Percentiles rank a stretch among this genome's conserved stretches.
These are phyloP conservation scores for Drosophila pallidifrons DNA, from an alignment of 1,140 invertebrate genomes.

Conservation along the genomic window DNA sequence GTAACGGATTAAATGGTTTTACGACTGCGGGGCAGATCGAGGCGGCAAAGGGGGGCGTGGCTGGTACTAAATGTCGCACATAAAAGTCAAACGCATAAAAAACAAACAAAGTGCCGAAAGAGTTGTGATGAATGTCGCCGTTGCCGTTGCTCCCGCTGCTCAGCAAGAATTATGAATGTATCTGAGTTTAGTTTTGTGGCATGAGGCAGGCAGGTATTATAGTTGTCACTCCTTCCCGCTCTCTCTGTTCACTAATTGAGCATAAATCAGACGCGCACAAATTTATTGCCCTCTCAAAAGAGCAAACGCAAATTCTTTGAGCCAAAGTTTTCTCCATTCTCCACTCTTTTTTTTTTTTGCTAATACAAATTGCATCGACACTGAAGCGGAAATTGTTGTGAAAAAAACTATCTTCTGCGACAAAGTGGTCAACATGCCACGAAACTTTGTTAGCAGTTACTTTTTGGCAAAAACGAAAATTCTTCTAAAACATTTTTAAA, in stretches of 20 bases:
- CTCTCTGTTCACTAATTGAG: slow-evolving; percentile 63
- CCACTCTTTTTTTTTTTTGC: slow-evolving; percentile 18
- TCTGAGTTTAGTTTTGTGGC: slow-evolving; percentile 4
- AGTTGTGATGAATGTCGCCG: slow-evolving; percentile 70
- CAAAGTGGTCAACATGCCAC: slow-evolving; percentile 82
- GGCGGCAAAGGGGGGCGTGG: not conserved
- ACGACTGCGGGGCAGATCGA: slow-evolving; percentile 34
- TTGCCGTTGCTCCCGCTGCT: slow-evolving; percentile 13
- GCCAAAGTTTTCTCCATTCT: slow-evolving; percentile 24
- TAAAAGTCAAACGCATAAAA: slow-evolving; percentile 73
- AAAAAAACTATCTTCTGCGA: slow-evolving; percentile 47
- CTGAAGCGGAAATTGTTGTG: slow-evolving; percentile 69
- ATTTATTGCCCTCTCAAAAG: slow-evolving; percentile 66
- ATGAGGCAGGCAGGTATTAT: not conserved
- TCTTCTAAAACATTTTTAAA: slow-evolving; percentile 82
- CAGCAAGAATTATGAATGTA: slow-evolving; percentile 62
- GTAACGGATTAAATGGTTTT: slow-evolving; percentile 75
- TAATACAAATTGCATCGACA: slow-evolving; percentile 83
- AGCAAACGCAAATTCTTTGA: slow-evolving; percentile 62
- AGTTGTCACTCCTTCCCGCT: not conserved
- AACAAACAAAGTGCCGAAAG: slow-evolving; percentile 60
- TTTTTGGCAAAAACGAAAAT: slow-evolving; percentile 34
- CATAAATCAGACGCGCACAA: slow-evolving; percentile 70
- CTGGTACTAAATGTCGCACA: slow-evolving; percentile 54
- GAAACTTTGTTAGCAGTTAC: slow-evolving; percentile 65